Base-by-base conservation (phyloP, 1,140 invertebrate genomes). In the Pseudomyrmex dendroicus region DNA sequence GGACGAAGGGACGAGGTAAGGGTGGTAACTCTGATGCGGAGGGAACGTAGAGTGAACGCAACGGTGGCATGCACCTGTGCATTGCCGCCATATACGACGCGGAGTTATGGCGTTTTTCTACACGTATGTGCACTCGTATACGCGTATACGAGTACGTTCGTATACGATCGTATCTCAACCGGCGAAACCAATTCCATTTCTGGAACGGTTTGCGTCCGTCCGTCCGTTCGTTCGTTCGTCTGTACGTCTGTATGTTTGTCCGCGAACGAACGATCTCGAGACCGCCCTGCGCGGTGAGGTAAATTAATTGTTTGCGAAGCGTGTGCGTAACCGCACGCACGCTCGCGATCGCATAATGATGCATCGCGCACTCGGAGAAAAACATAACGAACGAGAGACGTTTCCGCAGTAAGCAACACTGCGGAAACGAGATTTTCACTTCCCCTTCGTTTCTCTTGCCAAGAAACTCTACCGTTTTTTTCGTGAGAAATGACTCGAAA, bases 91-190 rank as follows among this genome's bases (percentile, higher is more conserved):
- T 93, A 93, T 92, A 92, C 87, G 92, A 91, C 89, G 84, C 88
- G 83, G 74, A 93, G 92, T 93, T 93, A 93, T 93, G 92, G 92
- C 90, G 92, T 93, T 93, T 93, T 93, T 93, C 92, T 91, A 84
- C 72, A 57, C 83, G 86, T 72, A 67, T 72, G 73, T 73, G 10
- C 86, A 73, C 44, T 35, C 54, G 66, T 67, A 78, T 83, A 72
- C 59, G 84, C 76, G 84, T 50, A 17, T 15, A 62, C 2, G 25
- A 25, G 25, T 25, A 25, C 54, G 61, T 77, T 82, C 80, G 82
- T 84, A 86, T 66, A 90, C 90, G 91, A 93, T 93, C 90, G 92
- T 93, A 93, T 93, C 91, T 92, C 86, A 83, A 90, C 84, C 89
- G 87, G 91, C 91, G 90, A 92, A 92, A 91, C 91, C 92, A 93